Evolutionary conservation across 1,140 invertebrate genomes (phyloP).

Genomic region (Apis cerana): DNA sequence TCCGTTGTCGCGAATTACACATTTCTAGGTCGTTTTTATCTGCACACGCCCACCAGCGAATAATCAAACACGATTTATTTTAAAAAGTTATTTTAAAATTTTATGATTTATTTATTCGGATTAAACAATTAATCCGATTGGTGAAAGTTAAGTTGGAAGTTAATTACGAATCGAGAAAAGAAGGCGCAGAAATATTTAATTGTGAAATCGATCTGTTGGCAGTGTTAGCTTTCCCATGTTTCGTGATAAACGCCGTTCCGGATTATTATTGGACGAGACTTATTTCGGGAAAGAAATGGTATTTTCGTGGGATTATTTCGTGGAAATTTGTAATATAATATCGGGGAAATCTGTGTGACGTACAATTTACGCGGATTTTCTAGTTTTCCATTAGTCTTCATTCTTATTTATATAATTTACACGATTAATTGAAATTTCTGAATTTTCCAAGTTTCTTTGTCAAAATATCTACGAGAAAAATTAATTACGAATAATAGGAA

Average conservation of each 20-base stretch:
- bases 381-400: neutral
- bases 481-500: no score
- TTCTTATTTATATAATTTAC: no score
- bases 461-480: no score
- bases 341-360: neutral
- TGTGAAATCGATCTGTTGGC: constrained; percentile 11
- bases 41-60: neutral
- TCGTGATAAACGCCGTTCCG: constrained; percentile 7
- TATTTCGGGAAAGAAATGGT: constrained; percentile 19
- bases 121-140: neutral
- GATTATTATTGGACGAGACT: constrained; percentile 16
- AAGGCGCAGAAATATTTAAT: constrained; percentile 2
- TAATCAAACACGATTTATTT: constrained; percentile 34
- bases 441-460: no score
- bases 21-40: constrained; percentile 21
- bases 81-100: neutral
- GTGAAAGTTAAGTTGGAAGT: neutral
- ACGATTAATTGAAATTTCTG: no score
- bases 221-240: constrained; percentile 12
- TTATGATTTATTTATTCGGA: no score
- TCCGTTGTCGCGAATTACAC: constrained; percentile 12
- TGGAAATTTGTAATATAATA: neutral
- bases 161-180: neutral
- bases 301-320: neutral
- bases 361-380: neutral